These are phyloP conservation scores for Diabrotica undecimpunctata DNA, from an alignment of 1,140 invertebrate species.

Conservation along the genomic window DNA sequence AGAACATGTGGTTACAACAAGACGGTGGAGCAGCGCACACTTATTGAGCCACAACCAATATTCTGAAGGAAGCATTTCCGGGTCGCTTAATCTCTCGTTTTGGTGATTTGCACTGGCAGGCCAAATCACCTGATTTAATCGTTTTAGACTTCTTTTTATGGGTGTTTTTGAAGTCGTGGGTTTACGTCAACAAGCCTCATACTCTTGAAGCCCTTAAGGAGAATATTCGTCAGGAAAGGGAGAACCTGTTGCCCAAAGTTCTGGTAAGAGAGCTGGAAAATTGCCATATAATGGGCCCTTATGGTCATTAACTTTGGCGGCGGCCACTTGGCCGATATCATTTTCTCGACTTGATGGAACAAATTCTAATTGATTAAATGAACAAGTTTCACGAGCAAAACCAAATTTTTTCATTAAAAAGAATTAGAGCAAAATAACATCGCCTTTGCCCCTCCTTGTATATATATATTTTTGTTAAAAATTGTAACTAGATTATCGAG, in stretches of 20 bases:
- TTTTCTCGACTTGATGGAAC: conserved; percentile 18
- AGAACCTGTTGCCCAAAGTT: conserved; percentile 23
- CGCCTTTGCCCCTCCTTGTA: too few species aligned
- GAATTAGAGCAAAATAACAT: too few species aligned
- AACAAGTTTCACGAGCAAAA: background rate
- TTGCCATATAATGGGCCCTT: conserved; percentile 12
- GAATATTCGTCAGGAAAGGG: too few species aligned
- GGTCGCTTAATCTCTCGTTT: conserved; percentile 34
- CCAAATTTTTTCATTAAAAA: too few species aligned
- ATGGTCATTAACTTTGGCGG: conserved; percentile 23
- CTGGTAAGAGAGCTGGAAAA: conserved; percentile 18
- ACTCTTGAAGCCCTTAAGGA: conserved; percentile 37
- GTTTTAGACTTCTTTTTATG: conserved; percentile 36
- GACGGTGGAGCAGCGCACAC: conserved; percentile 48
- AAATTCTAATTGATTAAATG: background rate
- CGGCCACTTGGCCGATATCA: conserved; percentile 17
- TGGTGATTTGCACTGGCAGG: conserved; percentile 36
- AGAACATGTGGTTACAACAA: conserved; percentile 44
- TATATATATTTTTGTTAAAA: too few species aligned
- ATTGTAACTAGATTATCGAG: too few species aligned
- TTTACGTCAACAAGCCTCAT: conserved; percentile 35
- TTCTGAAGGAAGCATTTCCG: conserved; percentile 30
- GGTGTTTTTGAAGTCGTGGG: conserved; percentile 33
- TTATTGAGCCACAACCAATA: conserved; percentile 19
- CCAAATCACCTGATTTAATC: conserved; percentile 41